Percentiles rank a stretch among this genome's conserved stretches.
Evolutionary conservation across 2,888 invertebrate species (phyloP).

Genomic region (Sminthurinus aureus): DNA sequence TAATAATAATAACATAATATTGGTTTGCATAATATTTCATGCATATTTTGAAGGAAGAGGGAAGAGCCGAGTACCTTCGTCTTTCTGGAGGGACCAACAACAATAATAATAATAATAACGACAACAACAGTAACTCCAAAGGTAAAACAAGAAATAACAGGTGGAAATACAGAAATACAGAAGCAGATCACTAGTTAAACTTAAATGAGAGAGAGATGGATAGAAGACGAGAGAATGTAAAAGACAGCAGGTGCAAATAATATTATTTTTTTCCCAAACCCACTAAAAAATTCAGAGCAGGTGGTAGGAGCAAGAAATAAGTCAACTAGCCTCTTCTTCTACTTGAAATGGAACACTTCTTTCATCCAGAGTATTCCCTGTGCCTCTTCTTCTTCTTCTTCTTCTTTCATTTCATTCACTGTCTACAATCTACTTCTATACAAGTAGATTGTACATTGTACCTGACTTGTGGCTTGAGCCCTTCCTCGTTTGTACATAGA

Average conservation of each 20-base stretch:
- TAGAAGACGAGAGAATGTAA: conserved; percentile 41
- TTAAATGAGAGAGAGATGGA: conserved; percentile 9
- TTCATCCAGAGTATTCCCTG: not conserved
- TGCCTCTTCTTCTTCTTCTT: not conserved
- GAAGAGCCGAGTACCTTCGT: no score
- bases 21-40: no score
- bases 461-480: not conserved
- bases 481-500: not conserved
- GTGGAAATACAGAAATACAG: conserved; percentile 35
- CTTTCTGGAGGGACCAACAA: no score
- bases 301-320: conserved; percentile 53
- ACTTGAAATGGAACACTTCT: not conserved
- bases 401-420: not conserved
- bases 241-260: conserved; percentile 59
- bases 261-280: conserved; percentile 53
- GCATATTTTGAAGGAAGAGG: no score
- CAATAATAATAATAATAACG: not conserved
- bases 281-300: conserved; percentile 55
- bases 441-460: not conserved
- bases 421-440: not conserved
- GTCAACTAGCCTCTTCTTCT: conserved; percentile 23
- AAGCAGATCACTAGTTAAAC: conserved; percentile 26
- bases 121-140: no score
- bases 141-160: conserved; percentile 9
- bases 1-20: no score